These are phyloP conservation scores for Sinopyrophorus schimmeli DNA, from an alignment of 2,888 invertebrate species.

Conservation along the genomic window DNA sequence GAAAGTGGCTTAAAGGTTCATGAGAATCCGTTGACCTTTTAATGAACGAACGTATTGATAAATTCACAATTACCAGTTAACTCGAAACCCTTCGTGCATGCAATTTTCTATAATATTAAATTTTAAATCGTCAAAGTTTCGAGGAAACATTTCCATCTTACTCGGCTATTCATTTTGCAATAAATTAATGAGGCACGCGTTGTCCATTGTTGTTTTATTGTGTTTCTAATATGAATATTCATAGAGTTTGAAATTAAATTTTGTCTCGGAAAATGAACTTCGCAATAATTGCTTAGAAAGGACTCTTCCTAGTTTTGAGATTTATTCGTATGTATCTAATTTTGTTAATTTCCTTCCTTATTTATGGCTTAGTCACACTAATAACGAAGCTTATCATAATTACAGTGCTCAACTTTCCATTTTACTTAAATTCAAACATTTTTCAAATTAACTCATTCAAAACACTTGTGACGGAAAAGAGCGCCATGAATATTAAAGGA, in stretches of 20 bases:
- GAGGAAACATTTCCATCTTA: background rate
- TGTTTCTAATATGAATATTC: background rate
- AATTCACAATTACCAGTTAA: constrained; percentile 4
- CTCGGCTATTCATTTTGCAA: background rate
- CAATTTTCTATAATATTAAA: background rate
- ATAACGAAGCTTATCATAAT: constrained; percentile 4
- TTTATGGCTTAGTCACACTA: constrained; percentile 8
- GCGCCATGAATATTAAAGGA: no score
- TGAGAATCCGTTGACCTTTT: constrained; percentile 28
- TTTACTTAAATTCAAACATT: background rate
- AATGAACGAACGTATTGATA: constrained; percentile 23
- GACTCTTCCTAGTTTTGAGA: constrained; percentile 5
- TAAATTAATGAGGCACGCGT: background rate
- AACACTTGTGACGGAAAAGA: no score
- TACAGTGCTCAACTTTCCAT: constrained; percentile 4
- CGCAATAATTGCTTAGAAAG: constrained; percentile 8
- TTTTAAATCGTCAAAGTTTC: background rate
- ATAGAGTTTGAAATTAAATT: background rate
- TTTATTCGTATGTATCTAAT: background rate
- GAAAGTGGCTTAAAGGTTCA: constrained; percentile 26
- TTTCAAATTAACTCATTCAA: no score
- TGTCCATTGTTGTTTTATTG: background rate
- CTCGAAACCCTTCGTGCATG: background rate
- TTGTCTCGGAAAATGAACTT: background rate
- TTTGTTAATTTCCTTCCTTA: constrained; percentile 10